Evolutionary conservation across 2,797 vertebrate genomes (phyloP), one percentile per base, ranked within the genome.

Genomic region (Gallinago stenura): DNA sequence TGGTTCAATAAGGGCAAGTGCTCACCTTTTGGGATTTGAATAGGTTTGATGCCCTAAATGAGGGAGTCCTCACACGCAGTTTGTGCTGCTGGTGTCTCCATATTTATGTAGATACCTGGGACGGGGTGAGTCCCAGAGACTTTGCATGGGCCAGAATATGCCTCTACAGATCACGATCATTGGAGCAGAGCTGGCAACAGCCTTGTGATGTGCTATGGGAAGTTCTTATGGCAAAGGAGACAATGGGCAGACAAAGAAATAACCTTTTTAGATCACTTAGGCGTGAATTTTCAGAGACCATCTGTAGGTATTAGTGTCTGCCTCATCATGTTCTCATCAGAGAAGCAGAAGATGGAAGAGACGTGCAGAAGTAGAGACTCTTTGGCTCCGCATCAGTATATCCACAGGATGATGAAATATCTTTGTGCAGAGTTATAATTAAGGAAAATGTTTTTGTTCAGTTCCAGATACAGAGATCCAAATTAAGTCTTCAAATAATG

Each of bases 1-100:
- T 0, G 0, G 5, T 31, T 78, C 31, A 30, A 1, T 6, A 10
- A 31, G 11, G 10, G 18, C 10, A 66, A 78, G 9, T 8, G 15
- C 15, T 84, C 16, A 7, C 24, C 41, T 14, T 26, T 48, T 71
- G 18, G 18, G n/a, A 31, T 50, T 13, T 84, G 41, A 13, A 10
- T 5, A 46, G 58, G 7, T 87, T 20, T 84, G 25, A 7, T 17
- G 21, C 20, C 4, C 37, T 72, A 1, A 7, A 3, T 4, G 6
- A 31, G 35, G 28, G 25, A 58, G 51, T 37, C 39, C 20, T 33
- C 53, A 50, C 46, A 37, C 15, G 4, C 21, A 19, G 1, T 7
- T 83, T 79, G 73, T 88, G 35, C 56, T 90, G 48, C 20, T 83
- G 54, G 0, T 73, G 39, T 39, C 45, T 68, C 57, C 41, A 5